Base-by-base conservation (phyloP, 2,797 vertebrate genomes). In the Typhlichthys eigenmanni region DNA sequence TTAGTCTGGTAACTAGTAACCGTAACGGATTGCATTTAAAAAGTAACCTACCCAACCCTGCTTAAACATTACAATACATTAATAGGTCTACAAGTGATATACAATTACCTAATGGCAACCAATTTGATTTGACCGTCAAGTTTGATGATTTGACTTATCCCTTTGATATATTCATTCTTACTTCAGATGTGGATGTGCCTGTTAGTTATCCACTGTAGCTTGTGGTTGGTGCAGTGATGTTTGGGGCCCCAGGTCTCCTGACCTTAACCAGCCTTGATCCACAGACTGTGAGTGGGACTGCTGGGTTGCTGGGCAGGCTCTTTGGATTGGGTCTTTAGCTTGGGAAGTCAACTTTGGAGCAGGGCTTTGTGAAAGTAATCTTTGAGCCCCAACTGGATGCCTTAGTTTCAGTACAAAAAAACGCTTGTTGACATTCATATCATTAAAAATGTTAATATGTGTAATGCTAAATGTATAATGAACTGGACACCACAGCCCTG, bases 351-450 rank as follows among this genome's bases (percentile, higher is more conserved):
- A 32, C 58, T 76, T 74, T 72, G 53, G 88, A 86, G 91, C 84
- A 70, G 86, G 85, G 81, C 83, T 91, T 91, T 92, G 88, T 87
- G 87, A 90, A 82, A 91, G 90, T 83, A 86, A 90, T 91, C 90
- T 91, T 88, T 92, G 89, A 91, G 93, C 89, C 92, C 94, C 92
- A 91, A 87, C 88, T 89, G 87, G 85, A 80, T 88, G 90, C 92
- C 92, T 93, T 94, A 91, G 84, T 91, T 93, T 93, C 84, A 88
- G 94, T 63, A 94, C 90, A 93, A 94, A 90, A 29, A 93, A 82
- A 94, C 90, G 94, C 91, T 93, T 60, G 82, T 91, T 89, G 78
- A 93, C 88, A 91, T 91, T 88, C 92, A 90, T 29, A 29, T 29
- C 24, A 29, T 29, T 29, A 55, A 47, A 47, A 62, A 47, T 45